Percentiles rank a stretch among this genome's conserved stretches.
These are phyloP conservation scores for Drepana arcuata DNA, from an alignment of 1,140 invertebrate genomes.

Conservation along the genomic window DNA sequence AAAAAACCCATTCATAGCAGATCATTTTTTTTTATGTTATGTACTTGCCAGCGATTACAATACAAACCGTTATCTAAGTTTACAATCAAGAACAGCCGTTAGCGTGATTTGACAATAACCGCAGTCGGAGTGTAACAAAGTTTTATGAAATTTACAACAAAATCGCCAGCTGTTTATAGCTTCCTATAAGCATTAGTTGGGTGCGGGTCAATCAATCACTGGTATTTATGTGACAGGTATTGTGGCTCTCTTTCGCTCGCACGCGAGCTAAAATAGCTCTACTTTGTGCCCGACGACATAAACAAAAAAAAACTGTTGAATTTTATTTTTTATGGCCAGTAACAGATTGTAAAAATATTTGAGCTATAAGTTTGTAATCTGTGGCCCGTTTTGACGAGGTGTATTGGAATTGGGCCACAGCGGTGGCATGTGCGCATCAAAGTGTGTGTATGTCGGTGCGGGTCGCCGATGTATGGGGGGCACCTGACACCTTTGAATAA, in stretches of 20 bases:
- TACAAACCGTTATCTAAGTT: conserved; percentile 8
- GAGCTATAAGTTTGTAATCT: conserved; percentile 14
- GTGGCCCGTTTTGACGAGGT: conserved; percentile 12
- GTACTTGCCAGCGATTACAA: conserved; percentile 5
- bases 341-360: conserved; percentile 17
- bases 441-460: conserved; percentile 27
- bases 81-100: conserved; percentile 11
- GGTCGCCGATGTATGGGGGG: conserved; percentile 29
- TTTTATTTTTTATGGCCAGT: conserved; percentile 10
- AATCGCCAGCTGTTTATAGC: conserved; percentile 60
- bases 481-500: conserved; percentile 62
- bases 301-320: conserved; percentile 24
- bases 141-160: conserved; percentile 32
- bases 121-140: conserved; percentile 3
- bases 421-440: conserved; percentile 19
- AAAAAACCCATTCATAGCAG: conserved; percentile 8
- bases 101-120: conserved; percentile 23
- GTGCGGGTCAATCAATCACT: conserved; percentile 65
- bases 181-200: conserved; percentile 59
- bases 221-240: conserved; percentile 62
- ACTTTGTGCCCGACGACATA: conserved; percentile 18
- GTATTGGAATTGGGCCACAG: conserved; percentile 13
- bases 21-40: conserved; percentile 10
- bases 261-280: conserved; percentile 26
- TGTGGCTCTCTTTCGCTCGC: conserved; percentile 28